phyloP scores from a whole-genome alignment of 2,888 invertebrate species.

The Galerucella pusilla region DNA sequence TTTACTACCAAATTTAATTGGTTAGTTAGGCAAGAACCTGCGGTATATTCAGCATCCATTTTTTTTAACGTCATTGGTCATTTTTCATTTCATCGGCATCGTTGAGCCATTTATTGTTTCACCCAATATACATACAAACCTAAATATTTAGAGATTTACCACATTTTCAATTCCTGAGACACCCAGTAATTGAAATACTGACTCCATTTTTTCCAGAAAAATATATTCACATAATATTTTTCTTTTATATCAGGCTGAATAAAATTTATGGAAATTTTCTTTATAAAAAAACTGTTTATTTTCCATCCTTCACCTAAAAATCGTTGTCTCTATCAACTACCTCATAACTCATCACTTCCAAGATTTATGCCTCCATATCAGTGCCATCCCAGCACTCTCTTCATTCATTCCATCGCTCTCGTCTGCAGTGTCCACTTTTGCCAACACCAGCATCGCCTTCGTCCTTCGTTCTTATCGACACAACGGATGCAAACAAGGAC shows the following conservation, averaged over 20 bases:
- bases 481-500: conserved; percentile 16
- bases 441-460: conserved; percentile 24
- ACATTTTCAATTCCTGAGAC: too few species aligned
- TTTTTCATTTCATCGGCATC: too few species aligned
- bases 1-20: too few species aligned
- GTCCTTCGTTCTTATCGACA: conserved; percentile 18
- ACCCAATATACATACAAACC: too few species aligned
- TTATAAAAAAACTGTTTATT: conserved; percentile 7
- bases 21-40: too few species aligned
- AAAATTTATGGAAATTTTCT: conserved; percentile 7
- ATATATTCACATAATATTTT: too few species aligned
- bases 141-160: too few species aligned
- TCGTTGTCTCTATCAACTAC: conserved; percentile 32
- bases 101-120: too few species aligned
- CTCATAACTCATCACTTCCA: conserved; percentile 32
- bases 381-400: conserved; percentile 33
- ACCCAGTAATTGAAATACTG: too few species aligned
- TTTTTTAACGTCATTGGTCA: too few species aligned
- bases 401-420: conserved; percentile 29
- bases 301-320: conserved; percentile 19
- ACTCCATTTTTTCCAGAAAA: too few species aligned
- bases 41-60: too few species aligned
- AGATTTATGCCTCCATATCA: conserved; percentile 33
- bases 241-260: background rate
- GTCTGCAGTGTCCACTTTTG: conserved; percentile 28